Base-by-base conservation (phyloP, 2,113 vertebrate genomes). In the Xiphias gladius region DNA sequence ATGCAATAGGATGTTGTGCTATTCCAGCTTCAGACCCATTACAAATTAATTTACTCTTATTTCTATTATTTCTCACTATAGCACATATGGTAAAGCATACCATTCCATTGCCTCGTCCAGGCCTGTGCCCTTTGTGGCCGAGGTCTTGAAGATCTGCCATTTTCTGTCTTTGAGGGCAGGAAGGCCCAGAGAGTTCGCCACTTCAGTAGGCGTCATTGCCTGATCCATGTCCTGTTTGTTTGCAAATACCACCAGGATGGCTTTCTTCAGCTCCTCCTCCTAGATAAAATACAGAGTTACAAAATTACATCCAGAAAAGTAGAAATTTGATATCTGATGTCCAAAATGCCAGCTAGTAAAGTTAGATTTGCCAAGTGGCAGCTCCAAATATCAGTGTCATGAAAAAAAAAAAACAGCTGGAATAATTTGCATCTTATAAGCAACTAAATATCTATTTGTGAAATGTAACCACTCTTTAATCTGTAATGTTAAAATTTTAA, bases 211-310 rank as follows among this genome's bases (percentile, higher is more conserved):
- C 1, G 98, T 98, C 98, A 99, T 99, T 1, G 98, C 97, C 90
- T 98, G 97, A 63, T 98, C 98, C 98, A 99, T 99, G 90, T 99
- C 98, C 92, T 99, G 98, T 80, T 99, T 99, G 90, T 99, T 99
- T 39, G 98, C 98, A 94, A 99, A 99, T 63, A 99, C 98, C 84
- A 99, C 97, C 82, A 99, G 94, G 93, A 99, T 98, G 5, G 98
- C 98, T 91, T 99, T 99, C 93, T 98, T 98, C 87, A 99, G 89
- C 90, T 99, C 98, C 77, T 99, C 98, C 81, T 99, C 98, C 98
- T 99, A 91, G 13, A 75, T 4, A 7, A 10, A 37, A 62, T 32
- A 73, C 12, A 39, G n/a, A 9, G 22, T 41, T 2, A 10, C 8
- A 79, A 6, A 37, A 69, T 35, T 1, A 67, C 17, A 32, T 41